Evolutionary conservation across 2,888 invertebrate genomes (phyloP).

Genomic region (Philereme transversata): DNA sequence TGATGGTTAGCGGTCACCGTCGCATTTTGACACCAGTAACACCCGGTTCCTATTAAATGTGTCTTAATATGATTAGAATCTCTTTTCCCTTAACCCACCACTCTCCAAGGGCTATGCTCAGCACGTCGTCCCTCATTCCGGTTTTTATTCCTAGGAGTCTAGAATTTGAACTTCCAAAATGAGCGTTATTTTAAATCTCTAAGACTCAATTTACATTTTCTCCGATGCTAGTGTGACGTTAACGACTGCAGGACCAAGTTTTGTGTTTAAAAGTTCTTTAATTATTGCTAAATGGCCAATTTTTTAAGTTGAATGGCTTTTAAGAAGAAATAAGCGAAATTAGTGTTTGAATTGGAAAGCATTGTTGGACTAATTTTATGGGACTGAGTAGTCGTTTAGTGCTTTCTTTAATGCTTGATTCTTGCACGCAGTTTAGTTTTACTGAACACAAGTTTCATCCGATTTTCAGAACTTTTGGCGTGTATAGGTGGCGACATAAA

Average conservation of each 20-base stretch:
- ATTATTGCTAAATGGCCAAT: slow-evolving; percentile 25
- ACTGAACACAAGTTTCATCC: slow-evolving; percentile 4
- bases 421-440: neutral
- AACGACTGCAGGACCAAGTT: slow-evolving; percentile 32
- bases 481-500: no score
- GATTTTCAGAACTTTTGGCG: neutral
- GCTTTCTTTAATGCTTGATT: slow-evolving; percentile 8
- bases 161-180: slow-evolving; percentile 58
- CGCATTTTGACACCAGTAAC: no score
- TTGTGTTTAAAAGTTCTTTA: slow-evolving; percentile 28
- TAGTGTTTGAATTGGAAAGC: slow-evolving; percentile 13
- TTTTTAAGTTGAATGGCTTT: slow-evolving; percentile 7
- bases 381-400: slow-evolving; percentile 2
- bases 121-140: slow-evolving; percentile 61
- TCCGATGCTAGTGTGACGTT: slow-evolving; percentile 41
- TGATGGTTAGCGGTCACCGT: no score
- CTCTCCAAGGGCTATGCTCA: slow-evolving; percentile 40
- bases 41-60: no score
- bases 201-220: slow-evolving; percentile 50
- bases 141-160: slow-evolving; percentile 59
- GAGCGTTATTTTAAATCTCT: slow-evolving; percentile 56
- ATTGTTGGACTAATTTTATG: slow-evolving; percentile 15
- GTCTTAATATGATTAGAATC: no score
- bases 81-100: neutral
- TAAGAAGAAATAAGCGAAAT: slow-evolving; percentile 6